Base-by-base conservation (phyloP, 1,140 invertebrate genomes). In the Zaprionus gabonicus region DNA sequence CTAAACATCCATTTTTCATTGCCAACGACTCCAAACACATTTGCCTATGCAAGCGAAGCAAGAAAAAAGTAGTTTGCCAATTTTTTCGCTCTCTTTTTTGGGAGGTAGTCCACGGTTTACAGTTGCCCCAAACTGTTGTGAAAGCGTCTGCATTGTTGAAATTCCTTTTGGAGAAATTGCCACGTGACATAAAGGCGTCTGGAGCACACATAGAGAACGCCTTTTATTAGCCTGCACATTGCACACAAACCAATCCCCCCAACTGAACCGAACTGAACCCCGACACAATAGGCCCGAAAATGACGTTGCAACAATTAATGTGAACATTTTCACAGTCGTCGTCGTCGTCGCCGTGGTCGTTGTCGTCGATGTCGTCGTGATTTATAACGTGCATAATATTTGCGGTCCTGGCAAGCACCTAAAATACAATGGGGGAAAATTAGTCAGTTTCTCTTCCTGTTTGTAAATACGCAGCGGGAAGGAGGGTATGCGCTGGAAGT, bases 371-470 rank as follows among this genome's bases (percentile, higher is more conserved):
- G 44, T 70, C 51, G 69, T 65, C 68, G 84, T 87, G 84, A 87
- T 87, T 87, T 87, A 87, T 87, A 87, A 87, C 84, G 81, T 87
- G 84, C 84, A 87, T 87, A 87, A 88, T 84, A 87, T 87, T 87
- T 87, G 84, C 66, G 78, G 74, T 84, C 58, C 78, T 76, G 84
- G 64, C 69, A 78, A 69, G 77, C 81, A 87, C 84, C 81, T 84
- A 84, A 65, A 71, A 62, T 46, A 70, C 78, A 84, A 81, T 28
- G 51, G 53, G 41, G 65, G 27, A 60, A 77, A 73, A 80, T 69
- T 76, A 79, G 77, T 76, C 69, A 71, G 51, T 71, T 76, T 51
- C 46, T 49, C 51, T 65, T 71, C 69, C 69, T 46, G 25, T 70
- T 70, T 53, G 17, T 49, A 15, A 53, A 28, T 59, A 20, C 7